Evolutionary conservation across 2,113 vertebrate genomes (phyloP), one percentile per base, ranked within the genome.

Genomic region (Eleginops maclovinus): DNA sequence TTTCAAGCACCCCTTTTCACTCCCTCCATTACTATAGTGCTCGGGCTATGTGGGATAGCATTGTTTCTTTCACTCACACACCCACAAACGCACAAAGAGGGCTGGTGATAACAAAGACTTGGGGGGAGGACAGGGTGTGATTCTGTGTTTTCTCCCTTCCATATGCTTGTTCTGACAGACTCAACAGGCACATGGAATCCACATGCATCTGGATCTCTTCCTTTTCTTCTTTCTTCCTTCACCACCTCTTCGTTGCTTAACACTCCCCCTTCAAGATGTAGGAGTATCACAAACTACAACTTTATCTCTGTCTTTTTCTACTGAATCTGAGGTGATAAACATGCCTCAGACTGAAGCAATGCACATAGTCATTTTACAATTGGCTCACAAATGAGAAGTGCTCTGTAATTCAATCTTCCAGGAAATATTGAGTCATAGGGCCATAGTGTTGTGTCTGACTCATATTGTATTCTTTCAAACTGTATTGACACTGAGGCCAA

Each of bases 51-150:
- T 71, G 67, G 84, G 85, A 82, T 72, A 31, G 75, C 71, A 89
- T 92, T 93, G 92, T 93, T 84, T 89, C 51, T 66, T 49, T 62
- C 54, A 11, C 75, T 86, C 81, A 41, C 89, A 88, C 88, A 81
- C 90, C 87, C 89, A 84, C 71, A 53, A 74, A 70, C 40, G 70
- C 85, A 90, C 87, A 91, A 87, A 91, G 84, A 81, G 54, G 28
- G 65, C 67, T 73, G 76, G 59, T 28, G 53, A 81, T 77, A 80
- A 89, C 81, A 85, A 91, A 88, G 81, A 81, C 66, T 68, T 1
- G 28, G 55, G 53, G 55, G 59, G 63, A 2, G 54, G 17, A 15
- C 19, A 0, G 63, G 67, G 72, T 81, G 71, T 59, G 69, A 72
- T 72, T 80, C 65, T 79, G 71, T 65, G 72, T 82, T 82, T 81